A percentile compares a stretch with the other conserved stretches of the same genome.
phyloP scores from a whole-genome alignment of 2,888 invertebrate genomes.

The Reticulitermes lucifugus region DNA sequence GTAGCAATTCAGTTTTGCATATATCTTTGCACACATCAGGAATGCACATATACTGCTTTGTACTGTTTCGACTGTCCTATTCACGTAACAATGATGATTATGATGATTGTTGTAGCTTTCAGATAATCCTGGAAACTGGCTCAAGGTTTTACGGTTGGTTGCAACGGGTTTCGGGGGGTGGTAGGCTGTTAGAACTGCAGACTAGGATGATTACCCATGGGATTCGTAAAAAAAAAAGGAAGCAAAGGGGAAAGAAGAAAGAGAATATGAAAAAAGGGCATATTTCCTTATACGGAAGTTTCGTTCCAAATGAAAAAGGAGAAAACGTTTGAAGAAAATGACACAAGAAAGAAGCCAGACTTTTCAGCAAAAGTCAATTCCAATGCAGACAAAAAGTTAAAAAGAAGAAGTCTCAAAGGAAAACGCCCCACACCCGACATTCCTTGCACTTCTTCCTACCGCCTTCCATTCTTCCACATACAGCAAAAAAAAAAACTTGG shows the following conservation, averaged over 20 bases:
- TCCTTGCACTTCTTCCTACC: background rate
- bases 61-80: background rate
- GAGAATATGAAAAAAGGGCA: conserved; percentile 9
- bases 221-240: background rate
- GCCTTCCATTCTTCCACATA: conserved; percentile 18
- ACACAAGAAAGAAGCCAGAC: conserved; percentile 15
- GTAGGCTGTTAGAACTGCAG: conserved; percentile 12
- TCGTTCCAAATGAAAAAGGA: background rate
- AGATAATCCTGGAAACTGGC: background rate
- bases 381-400: conserved; percentile 37
- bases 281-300: background rate
- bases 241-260: background rate
- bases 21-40: no score
- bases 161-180: background rate
- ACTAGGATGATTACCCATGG: conserved; percentile 36
- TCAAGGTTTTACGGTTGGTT: background rate
- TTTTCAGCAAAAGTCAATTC: conserved; percentile 32
- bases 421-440: conserved; percentile 18
- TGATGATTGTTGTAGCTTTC: background rate
- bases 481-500: conserved; percentile 36
- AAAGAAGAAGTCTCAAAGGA: conserved; percentile 29
- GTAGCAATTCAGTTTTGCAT: no score
- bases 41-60: background rate
- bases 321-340: background rate
- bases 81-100: background rate